Percentiles rank a stretch among this genome's conserved stretches.
Conservation (phyloP, 2,797 vertebrate genomes). For the Oophaga sylvatica region DNA sequence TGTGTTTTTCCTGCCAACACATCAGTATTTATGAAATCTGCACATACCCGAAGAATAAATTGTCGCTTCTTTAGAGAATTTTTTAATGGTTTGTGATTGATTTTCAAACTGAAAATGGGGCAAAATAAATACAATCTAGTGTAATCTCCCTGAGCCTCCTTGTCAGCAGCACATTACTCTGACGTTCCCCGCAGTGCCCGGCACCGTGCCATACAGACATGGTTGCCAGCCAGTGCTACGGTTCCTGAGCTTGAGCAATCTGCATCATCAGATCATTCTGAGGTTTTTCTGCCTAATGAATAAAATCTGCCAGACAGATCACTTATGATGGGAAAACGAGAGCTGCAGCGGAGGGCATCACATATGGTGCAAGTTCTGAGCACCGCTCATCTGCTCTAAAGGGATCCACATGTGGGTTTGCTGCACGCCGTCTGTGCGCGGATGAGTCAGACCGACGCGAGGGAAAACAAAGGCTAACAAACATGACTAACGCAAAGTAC, state of each 20-base stretch:
- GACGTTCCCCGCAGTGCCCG: slow-evolving; percentile 62
- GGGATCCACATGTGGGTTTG: slow-evolving; percentile 28
- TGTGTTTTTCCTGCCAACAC: too few species aligned
- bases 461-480: neutral
- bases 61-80: too few species aligned
- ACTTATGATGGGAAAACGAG: slow-evolving; percentile 26
- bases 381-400: slow-evolving; percentile 39
- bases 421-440: neutral
- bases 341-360: slow-evolving; percentile 36
- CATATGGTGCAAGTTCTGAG: neutral
- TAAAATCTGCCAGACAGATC: slow-evolving; percentile 66
- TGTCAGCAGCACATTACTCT: neutral
- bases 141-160: neutral
- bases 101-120: too few species aligned
- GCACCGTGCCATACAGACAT: slow-evolving; percentile 34
- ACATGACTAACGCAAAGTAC: neutral
- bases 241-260: slow-evolving; percentile 68
- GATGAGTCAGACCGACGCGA: neutral
- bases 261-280: slow-evolving; percentile 62
- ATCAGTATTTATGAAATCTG: too few species aligned
- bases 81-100: too few species aligned
- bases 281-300: slow-evolving; percentile 66
- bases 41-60: too few species aligned
- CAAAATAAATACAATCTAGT: too few species aligned
- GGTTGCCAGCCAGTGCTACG: slow-evolving; percentile 61